phyloP scores from a whole-genome alignment of 2,113 vertebrate genomes.

The Apistogramma diplotaenia region DNA sequence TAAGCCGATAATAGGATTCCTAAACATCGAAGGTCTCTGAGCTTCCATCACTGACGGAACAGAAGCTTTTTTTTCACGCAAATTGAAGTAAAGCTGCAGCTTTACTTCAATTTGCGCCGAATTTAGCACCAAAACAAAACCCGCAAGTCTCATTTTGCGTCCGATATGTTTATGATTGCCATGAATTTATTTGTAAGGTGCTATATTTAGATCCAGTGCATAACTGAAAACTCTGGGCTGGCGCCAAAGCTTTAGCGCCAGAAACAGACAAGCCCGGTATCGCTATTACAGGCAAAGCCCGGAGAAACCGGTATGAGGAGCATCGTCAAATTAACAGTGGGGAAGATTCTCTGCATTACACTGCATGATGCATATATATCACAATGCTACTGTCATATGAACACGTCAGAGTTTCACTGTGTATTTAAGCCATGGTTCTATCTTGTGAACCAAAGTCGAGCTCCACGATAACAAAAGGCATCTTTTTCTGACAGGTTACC shows the following conservation, averaged over 20 bases:
- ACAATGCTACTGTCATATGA: no score
- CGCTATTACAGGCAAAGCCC: neutral
- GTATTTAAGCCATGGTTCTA: no score
- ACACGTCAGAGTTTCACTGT: no score
- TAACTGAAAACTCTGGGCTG: neutral
- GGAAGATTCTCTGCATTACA: no score
- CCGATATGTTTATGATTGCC: neutral
- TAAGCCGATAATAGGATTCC: neutral
- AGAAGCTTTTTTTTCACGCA: neutral
- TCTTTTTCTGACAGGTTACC: no score
- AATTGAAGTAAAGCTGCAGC: no score
- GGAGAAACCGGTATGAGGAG: neutral
- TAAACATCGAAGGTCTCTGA: neutral
- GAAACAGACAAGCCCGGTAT: accelerated
- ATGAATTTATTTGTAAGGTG: neutral
- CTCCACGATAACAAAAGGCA: no score
- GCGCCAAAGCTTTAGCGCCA: neutral
- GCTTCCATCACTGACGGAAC: neutral
- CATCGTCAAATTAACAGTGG: neutral
- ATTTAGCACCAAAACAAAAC: no score
- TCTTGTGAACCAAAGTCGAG: no score
- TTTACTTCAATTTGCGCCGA: neutral
- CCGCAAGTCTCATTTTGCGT: neutral
- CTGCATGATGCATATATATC: no score
- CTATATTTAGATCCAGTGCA: neutral